These are phyloP conservation scores for Etheostoma cragini DNA, from an alignment of 2,113 vertebrate genomes.

Conservation along the genomic window DNA sequence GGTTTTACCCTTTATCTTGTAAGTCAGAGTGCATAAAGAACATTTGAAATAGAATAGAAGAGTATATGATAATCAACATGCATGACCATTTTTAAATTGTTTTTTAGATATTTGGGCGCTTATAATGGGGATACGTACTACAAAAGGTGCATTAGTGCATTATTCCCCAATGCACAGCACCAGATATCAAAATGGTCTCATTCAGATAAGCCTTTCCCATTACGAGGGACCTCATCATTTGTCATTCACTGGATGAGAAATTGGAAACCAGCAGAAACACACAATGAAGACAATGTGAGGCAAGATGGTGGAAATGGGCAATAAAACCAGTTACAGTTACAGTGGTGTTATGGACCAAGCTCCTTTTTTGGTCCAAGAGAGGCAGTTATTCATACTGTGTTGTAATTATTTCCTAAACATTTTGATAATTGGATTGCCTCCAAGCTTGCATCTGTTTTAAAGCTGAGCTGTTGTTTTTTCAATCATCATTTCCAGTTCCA, in stretches of 20 bases:
- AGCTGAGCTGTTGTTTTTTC: background rate
- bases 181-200: background rate
- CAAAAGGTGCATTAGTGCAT: background rate
- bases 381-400: conserved; percentile 36
- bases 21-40: background rate
- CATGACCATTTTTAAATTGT: background rate
- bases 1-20: background rate
- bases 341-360: conserved; percentile 56
- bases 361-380: conserved; percentile 20
- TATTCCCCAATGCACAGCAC: background rate
- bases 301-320: conserved; percentile 43
- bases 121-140: conserved; percentile 2
- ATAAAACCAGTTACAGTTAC: conserved; percentile 41
- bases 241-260: conserved; percentile 42
- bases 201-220: background rate
- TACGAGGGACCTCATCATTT: background rate
- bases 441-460: conserved; percentile 48
- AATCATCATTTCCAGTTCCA: conserved; percentile 48
- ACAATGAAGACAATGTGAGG: conserved; percentile 50
- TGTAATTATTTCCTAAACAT: conserved; percentile 59
- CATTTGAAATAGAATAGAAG: background rate
- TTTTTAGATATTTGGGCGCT: conserved; percentile 11
- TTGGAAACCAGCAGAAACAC: conserved; percentile 46
- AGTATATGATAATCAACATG: background rate
- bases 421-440: conserved; percentile 30